Percentiles rank a stretch among this genome's conserved stretches.
Evolutionary conservation across 2,888 invertebrate species (phyloP).

Genomic region (Plebejus anna): DNA sequence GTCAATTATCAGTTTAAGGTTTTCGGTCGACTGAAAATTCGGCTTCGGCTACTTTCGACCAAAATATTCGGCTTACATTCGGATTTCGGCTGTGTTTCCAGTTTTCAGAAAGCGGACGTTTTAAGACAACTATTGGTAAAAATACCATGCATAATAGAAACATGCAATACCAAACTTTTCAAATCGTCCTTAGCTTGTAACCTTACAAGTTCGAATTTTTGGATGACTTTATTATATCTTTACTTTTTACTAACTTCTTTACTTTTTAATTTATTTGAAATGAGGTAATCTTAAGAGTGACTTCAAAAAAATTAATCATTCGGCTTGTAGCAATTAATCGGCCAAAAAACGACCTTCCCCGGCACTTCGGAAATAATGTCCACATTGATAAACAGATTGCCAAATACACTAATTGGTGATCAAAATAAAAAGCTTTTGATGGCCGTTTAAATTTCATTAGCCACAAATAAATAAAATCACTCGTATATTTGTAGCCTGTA

Average conservation of each 20-base stretch:
- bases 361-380: slow-evolving; percentile 11
- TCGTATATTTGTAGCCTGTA: neutral
- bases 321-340: neutral
- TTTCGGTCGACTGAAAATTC: neutral
- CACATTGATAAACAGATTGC: neutral
- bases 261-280: no score
- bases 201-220: no score
- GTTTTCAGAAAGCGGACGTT: no score
- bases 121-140: no score
- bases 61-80: neutral
- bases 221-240: no score
- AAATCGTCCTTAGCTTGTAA: no score
- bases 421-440: neutral
- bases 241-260: no score
- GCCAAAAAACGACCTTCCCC: neutral
- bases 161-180: no score
- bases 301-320: no score
- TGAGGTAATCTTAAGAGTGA: no score
- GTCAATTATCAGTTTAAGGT: slow-evolving; percentile 22
- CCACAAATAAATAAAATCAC: neutral
- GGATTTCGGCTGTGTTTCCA: no score
- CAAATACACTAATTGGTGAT: slow-evolving; percentile 18
- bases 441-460: neutral
- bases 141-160: no score
- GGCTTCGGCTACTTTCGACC: neutral